Evolutionary conservation across 64 coral and sea anemone genomes (phyloP).

Genomic region (Hydrozoanthus tunicans): DNA sequence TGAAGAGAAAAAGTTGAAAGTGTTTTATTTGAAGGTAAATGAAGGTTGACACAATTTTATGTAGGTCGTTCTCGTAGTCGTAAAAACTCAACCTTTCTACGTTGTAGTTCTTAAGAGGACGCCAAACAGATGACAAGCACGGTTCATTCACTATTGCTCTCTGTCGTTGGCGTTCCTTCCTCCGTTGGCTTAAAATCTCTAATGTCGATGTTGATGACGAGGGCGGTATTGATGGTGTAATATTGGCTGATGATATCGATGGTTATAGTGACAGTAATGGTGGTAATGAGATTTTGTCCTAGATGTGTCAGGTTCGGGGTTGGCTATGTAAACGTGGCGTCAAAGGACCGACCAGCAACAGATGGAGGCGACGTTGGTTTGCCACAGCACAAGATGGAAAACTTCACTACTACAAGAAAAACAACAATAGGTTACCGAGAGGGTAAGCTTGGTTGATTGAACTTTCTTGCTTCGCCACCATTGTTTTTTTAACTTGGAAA

Average conservation of each 20-base stretch:
- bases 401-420: constrained; percentile 98
- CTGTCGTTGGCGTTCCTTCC: too few relatives aligned
- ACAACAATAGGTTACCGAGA: constrained; percentile 82
- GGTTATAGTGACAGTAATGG: neutral
- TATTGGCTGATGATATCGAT: neutral
- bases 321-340: constrained; percentile 97
- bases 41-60: too few relatives aligned
- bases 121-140: too few relatives aligned
- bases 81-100: too few relatives aligned
- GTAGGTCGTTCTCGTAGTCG: too few relatives aligned
- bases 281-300: neutral
- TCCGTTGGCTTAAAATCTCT: neutral
- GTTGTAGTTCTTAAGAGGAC: too few relatives aligned
- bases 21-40: too few relatives aligned
- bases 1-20: too few relatives aligned
- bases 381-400: constrained; percentile 84
- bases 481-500: neutral
- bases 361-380: constrained; percentile 94
- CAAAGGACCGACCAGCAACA: constrained; percentile 83
- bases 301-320: constrained; percentile 79
- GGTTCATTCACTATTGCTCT: too few relatives aligned
- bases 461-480: neutral
- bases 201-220: neutral
- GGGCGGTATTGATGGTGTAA: neutral
- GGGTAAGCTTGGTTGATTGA: constrained; percentile 55